These are phyloP conservation scores for Oreochromis mossambicus DNA, from an alignment of 2,797 vertebrate genomes.

Conservation along the genomic window DNA sequence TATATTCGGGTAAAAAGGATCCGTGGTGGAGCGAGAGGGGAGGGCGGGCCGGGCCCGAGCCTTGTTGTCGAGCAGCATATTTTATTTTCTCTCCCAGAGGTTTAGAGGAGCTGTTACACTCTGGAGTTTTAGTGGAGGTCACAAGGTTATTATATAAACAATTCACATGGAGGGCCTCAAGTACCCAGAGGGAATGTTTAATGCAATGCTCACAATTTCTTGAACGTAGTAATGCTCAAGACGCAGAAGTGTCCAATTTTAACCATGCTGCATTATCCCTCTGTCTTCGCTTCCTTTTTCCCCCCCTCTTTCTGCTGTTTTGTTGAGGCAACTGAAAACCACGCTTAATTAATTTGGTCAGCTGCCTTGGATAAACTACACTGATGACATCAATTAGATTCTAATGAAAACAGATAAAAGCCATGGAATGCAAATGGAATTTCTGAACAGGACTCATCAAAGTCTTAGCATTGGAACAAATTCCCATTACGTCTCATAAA, in stretches of 20 bases:
- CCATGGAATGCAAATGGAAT: conserved; percentile 64
- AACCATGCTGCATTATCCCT: conserved; percentile 21
- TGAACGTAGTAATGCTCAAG: conserved; percentile 36
- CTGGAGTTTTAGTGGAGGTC: conserved; percentile 60
- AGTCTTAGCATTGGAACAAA: conserved; percentile 66
- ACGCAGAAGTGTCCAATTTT: conserved; percentile 45
- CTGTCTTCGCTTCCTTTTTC: background rate
- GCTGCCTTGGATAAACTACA: conserved; percentile 71
- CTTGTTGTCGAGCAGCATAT: conserved; percentile 50
- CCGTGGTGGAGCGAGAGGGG: background rate
- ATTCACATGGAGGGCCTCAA: conserved; percentile 47
- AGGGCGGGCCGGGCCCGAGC: background rate
- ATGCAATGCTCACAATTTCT: conserved; percentile 56
- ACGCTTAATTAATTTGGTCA: conserved; percentile 73
- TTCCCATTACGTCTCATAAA: conserved; percentile 69
- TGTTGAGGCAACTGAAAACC: conserved; percentile 33
- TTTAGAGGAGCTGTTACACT: conserved; percentile 49
- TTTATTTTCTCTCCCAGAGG: conserved; percentile 55
- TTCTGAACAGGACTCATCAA: conserved; percentile 72
- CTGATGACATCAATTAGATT: conserved; percentile 76
- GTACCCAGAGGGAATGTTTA: conserved; percentile 53
- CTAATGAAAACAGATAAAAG: conserved; percentile 71
- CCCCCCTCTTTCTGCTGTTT: background rate
- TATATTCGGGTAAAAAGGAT: conserved; percentile 35
- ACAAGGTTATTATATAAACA: conserved; percentile 69